These are phyloP conservation scores for Phaetusa simplex DNA, from an alignment of 2,113 vertebrate species.

Conservation along the genomic window DNA sequence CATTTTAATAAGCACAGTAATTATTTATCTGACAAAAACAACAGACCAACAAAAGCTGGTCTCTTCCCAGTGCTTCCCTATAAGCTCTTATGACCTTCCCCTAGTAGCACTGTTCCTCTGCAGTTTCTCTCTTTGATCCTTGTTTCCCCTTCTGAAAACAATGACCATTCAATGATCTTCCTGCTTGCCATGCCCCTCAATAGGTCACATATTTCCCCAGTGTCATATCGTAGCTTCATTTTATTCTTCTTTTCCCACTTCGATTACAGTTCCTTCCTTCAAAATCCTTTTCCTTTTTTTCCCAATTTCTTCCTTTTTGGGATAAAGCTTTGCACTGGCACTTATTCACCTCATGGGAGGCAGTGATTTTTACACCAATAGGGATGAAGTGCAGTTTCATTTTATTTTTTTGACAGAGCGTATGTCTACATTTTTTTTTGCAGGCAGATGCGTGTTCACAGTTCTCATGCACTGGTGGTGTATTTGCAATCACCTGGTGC, in stretches of 20 bases:
- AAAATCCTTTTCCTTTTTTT: not conserved
- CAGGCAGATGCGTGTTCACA: not conserved
- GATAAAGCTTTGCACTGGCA: not conserved
- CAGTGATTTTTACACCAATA: not conserved
- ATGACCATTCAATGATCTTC: not conserved
- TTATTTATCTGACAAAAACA: not conserved
- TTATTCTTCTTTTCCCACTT: not conserved
- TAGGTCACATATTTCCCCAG: not conserved
- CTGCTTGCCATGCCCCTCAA: not conserved
- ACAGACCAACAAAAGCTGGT: not conserved
- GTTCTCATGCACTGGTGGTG: not conserved
- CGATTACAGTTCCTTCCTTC: not conserved
- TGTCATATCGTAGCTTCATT: not conserved
- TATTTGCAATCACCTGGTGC: not conserved
- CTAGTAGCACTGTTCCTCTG: not conserved
- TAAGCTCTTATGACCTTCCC: not conserved
- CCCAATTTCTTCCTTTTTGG: not conserved
- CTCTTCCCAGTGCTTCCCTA: accelerated
- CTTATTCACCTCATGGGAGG: not conserved
- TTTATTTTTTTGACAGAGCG: not conserved
- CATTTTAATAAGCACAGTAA: not conserved
- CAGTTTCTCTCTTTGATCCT: not conserved
- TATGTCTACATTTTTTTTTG: not conserved
- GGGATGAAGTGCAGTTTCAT: not conserved
- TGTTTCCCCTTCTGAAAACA: not conserved